phyloP scores from a whole-genome alignment of 92 coral and sea anemone species.

The Siderastrea radians region DNA sequence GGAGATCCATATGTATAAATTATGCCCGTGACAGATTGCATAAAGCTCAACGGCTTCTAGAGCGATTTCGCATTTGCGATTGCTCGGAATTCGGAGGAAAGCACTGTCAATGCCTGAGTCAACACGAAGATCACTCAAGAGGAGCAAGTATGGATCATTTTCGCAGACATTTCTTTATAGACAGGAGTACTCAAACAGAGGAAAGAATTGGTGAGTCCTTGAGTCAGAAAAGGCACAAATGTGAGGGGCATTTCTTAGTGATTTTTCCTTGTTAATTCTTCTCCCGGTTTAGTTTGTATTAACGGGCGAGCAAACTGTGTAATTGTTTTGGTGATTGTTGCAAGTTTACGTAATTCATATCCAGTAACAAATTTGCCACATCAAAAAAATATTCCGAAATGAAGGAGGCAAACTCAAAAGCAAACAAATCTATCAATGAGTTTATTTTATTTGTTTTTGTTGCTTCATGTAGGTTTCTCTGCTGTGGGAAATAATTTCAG shows the following conservation, averaged over 20 bases:
- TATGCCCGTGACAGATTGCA: conserved; percentile 19
- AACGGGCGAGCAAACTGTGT: neutral
- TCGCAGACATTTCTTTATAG: neutral
- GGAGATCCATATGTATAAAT: neutral
- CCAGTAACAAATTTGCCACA: too few relatives aligned
- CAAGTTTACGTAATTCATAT: too few relatives aligned
- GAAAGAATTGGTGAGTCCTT: conserved; percentile 7
- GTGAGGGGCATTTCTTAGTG: neutral
- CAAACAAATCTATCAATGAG: neutral
- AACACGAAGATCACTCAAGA: neutral
- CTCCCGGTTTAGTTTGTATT: too few relatives aligned
- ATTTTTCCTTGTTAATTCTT: neutral
- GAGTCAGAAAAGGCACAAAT: neutral
- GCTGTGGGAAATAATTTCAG: neutral
- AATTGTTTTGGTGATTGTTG: neutral
- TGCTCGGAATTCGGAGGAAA: conserved; percentile 57
- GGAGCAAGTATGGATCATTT: neutral
- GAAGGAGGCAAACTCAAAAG: neutral
- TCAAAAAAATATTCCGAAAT: too few relatives aligned
- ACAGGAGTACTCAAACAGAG: conserved; percentile 9
- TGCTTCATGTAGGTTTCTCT: neutral
- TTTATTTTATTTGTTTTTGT: neutral
- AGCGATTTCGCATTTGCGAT: conserved; percentile 37
- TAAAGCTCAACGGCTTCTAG: conserved; percentile 28
- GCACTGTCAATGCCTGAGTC: conserved; percentile 14